phyloP scores from a whole-genome alignment of 2,888 invertebrate genomes.

The Baccha elongata region DNA sequence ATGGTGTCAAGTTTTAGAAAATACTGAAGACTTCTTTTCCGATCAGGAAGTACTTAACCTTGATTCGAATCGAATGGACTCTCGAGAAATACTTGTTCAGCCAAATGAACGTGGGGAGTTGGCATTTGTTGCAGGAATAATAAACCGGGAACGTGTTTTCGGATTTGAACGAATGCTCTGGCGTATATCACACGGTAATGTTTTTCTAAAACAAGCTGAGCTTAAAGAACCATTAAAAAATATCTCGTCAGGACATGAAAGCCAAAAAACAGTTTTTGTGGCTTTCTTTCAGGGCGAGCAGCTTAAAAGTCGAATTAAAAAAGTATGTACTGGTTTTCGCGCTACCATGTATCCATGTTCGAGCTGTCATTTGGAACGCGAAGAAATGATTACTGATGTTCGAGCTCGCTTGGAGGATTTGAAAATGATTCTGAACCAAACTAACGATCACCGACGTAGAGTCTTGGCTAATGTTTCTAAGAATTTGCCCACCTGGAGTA shows the following conservation, averaged over 20 bases:
- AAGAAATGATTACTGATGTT: conserved; percentile 91
- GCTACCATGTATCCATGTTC: conserved; percentile 93
- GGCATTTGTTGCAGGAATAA: conserved; percentile 90
- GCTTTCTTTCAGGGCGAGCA: conserved; percentile 91
- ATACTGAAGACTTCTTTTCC: conserved; percentile 76
- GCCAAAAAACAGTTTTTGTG: conserved; percentile 90
- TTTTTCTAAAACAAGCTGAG: conserved; percentile 89
- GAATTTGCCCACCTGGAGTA: conserved; percentile 90
- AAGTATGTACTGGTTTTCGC: conserved; percentile 92
- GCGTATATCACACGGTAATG: conserved; percentile 92
- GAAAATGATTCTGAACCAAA: conserved; percentile 88
- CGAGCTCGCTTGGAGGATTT: conserved; percentile 91
- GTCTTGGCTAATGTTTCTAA: conserved; percentile 90
- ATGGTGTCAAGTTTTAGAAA: conserved; percentile 75
- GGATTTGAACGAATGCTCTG: conserved; percentile 92
- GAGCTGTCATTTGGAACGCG: conserved; percentile 88
- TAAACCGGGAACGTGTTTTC: conserved; percentile 88
- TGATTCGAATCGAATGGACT: conserved; percentile 73
- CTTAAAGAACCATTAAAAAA: conserved; percentile 88
- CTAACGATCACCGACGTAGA: conserved; percentile 90
- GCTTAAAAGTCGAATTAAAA: conserved; percentile 89
- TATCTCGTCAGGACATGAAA: conserved; percentile 86
- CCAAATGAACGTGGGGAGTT: conserved; percentile 30
- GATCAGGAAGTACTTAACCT: conserved; percentile 74
- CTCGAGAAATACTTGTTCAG: not conserved